phyloP scores from a whole-genome alignment of 2,113 vertebrate species.

The Mormyrus lacerda region DNA sequence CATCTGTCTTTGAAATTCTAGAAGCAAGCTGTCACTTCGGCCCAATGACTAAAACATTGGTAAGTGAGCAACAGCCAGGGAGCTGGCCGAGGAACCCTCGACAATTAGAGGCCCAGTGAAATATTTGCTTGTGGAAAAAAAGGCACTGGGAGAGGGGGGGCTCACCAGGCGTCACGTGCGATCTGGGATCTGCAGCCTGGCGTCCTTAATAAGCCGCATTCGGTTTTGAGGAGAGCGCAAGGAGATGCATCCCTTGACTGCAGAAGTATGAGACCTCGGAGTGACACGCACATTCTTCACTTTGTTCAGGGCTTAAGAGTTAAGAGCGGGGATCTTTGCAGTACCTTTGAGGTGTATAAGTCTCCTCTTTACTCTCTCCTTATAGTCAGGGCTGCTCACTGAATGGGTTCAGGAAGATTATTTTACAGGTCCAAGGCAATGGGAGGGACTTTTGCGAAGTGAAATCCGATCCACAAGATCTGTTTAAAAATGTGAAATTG shows the following conservation, averaged over 20 bases:
- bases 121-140: slow-evolving; percentile 34
- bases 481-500: slow-evolving; percentile 2
- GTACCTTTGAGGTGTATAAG: neutral
- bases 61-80: slow-evolving; percentile 22
- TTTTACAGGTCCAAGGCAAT: neutral
- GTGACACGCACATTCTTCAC: neutral
- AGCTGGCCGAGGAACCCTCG: neutral
- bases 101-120: slow-evolving; percentile 37
- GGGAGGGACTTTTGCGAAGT: neutral
- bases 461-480: neutral
- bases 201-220: neutral
- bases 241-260: neutral
- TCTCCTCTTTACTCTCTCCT: neutral
- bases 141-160: neutral
- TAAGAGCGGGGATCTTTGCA: neutral
- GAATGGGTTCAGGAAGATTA: neutral
- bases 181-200: slow-evolving; percentile 9
- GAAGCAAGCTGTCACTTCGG: slow-evolving; percentile 18
- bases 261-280: neutral
- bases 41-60: slow-evolving; percentile 7
- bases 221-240: neutral
- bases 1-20: slow-evolving; percentile 38
- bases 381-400: neutral
- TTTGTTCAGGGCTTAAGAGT: neutral
- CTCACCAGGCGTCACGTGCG: neutral